A percentile compares a stretch with the other conserved stretches of the same genome.
Conservation (phyloP, 2,888 invertebrate species). For the Lycophotia porphyrea region DNA sequence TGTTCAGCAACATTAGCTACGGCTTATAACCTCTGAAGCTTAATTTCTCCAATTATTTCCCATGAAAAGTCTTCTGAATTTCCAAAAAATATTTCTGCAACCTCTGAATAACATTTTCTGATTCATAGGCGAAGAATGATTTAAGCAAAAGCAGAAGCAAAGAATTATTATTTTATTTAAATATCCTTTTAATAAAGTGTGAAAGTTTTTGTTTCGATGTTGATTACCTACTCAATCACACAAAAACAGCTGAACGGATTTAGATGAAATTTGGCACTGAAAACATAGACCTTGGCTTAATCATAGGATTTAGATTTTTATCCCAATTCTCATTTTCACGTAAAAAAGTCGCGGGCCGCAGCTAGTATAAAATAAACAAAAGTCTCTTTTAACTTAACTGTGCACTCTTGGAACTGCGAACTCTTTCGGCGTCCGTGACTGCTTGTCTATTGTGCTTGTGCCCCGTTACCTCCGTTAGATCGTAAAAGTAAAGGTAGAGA, state of each 20-base stretch:
- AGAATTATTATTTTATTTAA: neutral
- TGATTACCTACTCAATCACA: neutral
- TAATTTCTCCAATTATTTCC: neutral
- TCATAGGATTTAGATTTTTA: neutral
- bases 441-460: constrained; percentile 20
- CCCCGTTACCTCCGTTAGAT: neutral
- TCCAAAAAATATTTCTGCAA: neutral
- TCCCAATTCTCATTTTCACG: neutral
- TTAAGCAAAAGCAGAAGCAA: no score
- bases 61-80: neutral
- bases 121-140: neutral
- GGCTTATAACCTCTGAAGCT: neutral
- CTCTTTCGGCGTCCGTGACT: neutral
- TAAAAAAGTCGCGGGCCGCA: neutral
- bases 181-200: neutral
- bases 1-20: neutral
- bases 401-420: neutral
- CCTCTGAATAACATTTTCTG: neutral
- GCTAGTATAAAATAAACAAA: neutral
- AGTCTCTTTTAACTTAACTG: neutral
- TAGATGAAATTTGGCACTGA: neutral
- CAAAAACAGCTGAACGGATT: neutral
- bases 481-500: neutral
- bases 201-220: neutral
- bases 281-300: neutral